Evolutionary conservation across 2,797 vertebrate genomes (phyloP).

Genomic region (Eutrigla gurnardus): DNA sequence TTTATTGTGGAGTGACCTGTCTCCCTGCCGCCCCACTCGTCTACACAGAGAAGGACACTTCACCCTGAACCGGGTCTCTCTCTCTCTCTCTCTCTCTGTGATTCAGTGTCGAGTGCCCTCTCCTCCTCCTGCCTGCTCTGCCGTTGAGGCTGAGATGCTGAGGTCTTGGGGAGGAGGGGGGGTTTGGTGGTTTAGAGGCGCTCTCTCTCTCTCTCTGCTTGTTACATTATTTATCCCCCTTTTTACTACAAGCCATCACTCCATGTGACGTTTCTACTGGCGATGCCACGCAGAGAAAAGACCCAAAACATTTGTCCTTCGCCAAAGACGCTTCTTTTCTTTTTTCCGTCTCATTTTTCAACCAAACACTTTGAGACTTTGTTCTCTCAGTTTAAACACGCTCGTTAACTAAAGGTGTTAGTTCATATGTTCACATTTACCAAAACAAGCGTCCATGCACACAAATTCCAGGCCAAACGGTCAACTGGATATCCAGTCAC

Average conservation of each 20-base stretch:
- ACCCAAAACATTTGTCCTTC: slow-evolving; percentile 13
- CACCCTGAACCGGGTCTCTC: slow-evolving; percentile 25
- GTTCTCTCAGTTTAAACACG: not conserved
- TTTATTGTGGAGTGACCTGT: slow-evolving; percentile 48
- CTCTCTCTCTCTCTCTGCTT: slow-evolving; percentile 17
- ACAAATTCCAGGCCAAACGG: not conserved
- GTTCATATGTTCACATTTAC: slow-evolving; percentile 4
- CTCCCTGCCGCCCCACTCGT: slow-evolving; percentile 36
- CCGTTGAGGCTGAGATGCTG: slow-evolving; percentile 42
- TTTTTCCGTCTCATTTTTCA: not conserved
- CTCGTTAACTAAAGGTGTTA: not conserved
- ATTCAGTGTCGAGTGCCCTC: slow-evolving; percentile 25
- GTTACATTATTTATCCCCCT: slow-evolving; percentile 75
- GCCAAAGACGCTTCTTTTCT: not conserved
- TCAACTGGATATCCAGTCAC: not conserved
- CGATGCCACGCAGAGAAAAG: slow-evolving; percentile 11
- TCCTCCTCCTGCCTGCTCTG: slow-evolving; percentile 45
- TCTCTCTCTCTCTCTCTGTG: slow-evolving; percentile 30
- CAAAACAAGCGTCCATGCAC: slow-evolving; percentile 6
- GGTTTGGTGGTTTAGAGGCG: slow-evolving; percentile 59
- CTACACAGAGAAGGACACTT: slow-evolving; percentile 51
- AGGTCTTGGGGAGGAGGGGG: slow-evolving; percentile 66
- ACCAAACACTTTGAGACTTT: no score
- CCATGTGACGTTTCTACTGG: slow-evolving; percentile 7
- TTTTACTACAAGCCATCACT: slow-evolving; percentile 60